Percentiles rank a stretch among this genome's conserved stretches.
These are phyloP conservation scores for Anadara kagoshimensis DNA, from an alignment of 1,140 invertebrate species.

Conservation along the genomic window DNA sequence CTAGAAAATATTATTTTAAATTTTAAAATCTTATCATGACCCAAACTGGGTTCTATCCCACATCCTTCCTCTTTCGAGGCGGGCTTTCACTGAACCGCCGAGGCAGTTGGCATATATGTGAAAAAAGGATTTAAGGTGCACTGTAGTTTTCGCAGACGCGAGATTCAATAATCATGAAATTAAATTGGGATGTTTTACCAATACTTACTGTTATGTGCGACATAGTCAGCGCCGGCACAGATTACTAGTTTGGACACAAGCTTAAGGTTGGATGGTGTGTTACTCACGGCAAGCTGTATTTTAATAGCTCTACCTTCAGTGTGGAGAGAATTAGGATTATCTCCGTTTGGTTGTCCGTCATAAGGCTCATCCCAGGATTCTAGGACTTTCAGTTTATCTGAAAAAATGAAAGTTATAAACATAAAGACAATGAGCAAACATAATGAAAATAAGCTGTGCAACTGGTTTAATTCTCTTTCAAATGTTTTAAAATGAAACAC, in stretches of 20 bases:
- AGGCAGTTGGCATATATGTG: too few relatives aligned
- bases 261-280: constrained; percentile 14
- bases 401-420: neutral
- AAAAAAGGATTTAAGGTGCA: too few relatives aligned
- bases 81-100: too few relatives aligned
- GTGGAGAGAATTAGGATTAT: constrained; percentile 27
- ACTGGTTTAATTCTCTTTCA: neutral
- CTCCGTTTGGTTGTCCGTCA: neutral
- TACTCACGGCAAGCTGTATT: constrained; percentile 24
- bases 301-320: constrained; percentile 49
- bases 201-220: constrained; percentile 46
- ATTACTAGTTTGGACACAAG: constrained; percentile 44
- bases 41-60: too few relatives aligned
- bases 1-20: too few relatives aligned
- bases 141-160: too few relatives aligned
- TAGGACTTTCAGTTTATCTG: constrained; percentile 44
- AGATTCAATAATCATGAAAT: too few relatives aligned
- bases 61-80: too few relatives aligned
- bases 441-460: too few relatives aligned
- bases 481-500: neutral
- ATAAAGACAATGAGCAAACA: neutral
- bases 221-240: constrained; percentile 54
- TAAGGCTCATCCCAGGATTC: constrained; percentile 53
- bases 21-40: too few relatives aligned
- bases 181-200: too few relatives aligned